Conservation (phyloP, 2,113 vertebrate genomes). For the Neogale vison region DNA sequence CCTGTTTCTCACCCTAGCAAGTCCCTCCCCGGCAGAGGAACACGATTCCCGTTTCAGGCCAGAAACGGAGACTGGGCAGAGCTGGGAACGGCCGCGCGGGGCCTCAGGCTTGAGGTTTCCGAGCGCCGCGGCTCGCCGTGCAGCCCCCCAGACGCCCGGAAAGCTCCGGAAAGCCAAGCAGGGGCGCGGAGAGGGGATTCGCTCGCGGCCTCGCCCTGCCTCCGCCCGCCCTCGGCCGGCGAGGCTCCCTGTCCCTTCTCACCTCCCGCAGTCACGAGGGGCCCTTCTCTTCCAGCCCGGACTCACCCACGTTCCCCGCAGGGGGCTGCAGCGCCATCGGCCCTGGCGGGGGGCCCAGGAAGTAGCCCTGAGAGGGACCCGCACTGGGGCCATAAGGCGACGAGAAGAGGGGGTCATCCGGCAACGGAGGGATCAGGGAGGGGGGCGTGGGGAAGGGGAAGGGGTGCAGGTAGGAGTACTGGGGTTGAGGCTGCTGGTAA, state of each 20-base stretch:
- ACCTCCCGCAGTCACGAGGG: slow-evolving; percentile 33
- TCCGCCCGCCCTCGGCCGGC: background rate
- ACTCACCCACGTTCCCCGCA: slow-evolving; percentile 76
- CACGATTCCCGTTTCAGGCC: background rate
- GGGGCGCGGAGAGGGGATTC: accelerated
- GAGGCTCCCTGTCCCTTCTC: slow-evolving; percentile 33
- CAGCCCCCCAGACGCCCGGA: background rate
- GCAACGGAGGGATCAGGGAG: slow-evolving; percentile 83
- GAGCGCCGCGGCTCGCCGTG: background rate
- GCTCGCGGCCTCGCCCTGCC: accelerated
- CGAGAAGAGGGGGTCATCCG: slow-evolving; percentile 83
- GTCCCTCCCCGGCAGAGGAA: accelerated
- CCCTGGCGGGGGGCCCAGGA: slow-evolving; percentile 74
- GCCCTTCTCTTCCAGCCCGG: slow-evolving; percentile 59
- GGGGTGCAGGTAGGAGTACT: slow-evolving; percentile 81
- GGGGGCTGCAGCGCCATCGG: slow-evolving; percentile 86
- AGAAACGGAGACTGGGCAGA: background rate
- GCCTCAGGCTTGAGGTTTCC: background rate
- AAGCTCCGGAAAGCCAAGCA: background rate
- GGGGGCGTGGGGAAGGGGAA: slow-evolving; percentile 66
- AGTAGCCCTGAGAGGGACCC: slow-evolving; percentile 78
- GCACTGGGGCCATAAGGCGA: slow-evolving; percentile 76
- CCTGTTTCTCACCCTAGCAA: background rate
- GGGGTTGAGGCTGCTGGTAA: slow-evolving; percentile 81
- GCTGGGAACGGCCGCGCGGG: accelerated